Evolutionary conservation across 2,113 vertebrate species (phyloP), one percentile per base, ranked within the genome.

Genomic region (Trogon surrucura): DNA sequence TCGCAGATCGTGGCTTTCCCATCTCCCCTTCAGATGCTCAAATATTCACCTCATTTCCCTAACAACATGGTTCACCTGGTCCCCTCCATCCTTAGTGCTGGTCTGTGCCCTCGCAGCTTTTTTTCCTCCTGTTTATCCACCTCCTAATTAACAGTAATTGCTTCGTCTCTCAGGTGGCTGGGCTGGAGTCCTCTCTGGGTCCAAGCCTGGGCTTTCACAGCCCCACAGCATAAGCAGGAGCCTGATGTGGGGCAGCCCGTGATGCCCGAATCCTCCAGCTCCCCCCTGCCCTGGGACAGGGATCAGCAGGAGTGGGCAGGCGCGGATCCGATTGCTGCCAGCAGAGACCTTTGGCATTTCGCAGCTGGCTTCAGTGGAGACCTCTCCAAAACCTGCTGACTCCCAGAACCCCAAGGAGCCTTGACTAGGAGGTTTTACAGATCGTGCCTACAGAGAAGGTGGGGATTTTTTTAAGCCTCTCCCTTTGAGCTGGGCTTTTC

Each of bases 121-220:
- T 93, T 53, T 29, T 80, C 36, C 56, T 57, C 11, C 34, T 50
- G 1, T 72, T 84, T 67, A 8, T 62, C 41, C 65, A 38, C 30
- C 53, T 85, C 56, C 50, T 70, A 23, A 71, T 69, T 12, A 36
- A 51, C 62, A 71, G 7, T 54, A 60, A 89, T 53, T 79, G 50
- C 62, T 69, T 62, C 0, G 2, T 70, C 26, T 53, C 50, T 48
- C 3, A 2, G 15, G 5, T 27, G 21, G 8, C 22, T 7, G 9
- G 13, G 16, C 51, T 78, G 57, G 51, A 32, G 32, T 20, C 18
- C n/a, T 41, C 36, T 30, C 70, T 23, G 36, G 6, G 29, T 17
- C 12, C 56, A 23, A 11, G 11, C 1, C 16, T 0, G 7, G 23
- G 15, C 34, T 85, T 57, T 11, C 5, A 0, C 48, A 44, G 6